phyloP scores from a whole-genome alignment of 1,140 invertebrate species.

The Hylaeus anthracinus region DNA sequence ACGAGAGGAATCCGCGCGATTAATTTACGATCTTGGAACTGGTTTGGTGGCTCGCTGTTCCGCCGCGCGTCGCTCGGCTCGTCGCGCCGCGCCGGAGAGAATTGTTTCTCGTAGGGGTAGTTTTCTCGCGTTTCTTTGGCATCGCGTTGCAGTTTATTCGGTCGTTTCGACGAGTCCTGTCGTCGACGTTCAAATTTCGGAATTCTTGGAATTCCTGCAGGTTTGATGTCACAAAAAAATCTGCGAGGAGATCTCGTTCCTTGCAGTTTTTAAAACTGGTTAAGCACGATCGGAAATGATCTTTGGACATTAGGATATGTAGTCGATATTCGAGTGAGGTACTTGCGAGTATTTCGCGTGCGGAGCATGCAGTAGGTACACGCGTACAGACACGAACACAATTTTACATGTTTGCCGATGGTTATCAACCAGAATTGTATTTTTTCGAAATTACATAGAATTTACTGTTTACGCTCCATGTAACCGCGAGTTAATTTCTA shows the following conservation, averaged over 20 bases:
- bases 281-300: no score
- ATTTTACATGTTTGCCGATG: neutral
- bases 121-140: neutral
- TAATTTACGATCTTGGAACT: conserved; percentile 32
- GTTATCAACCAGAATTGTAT: neutral
- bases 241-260: no score
- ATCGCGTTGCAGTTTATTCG: no score
- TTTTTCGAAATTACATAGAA: neutral
- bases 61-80: neutral
- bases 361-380: no score
- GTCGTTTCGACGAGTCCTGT: neutral
- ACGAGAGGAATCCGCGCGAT: conserved; percentile 16
- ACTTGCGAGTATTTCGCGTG: no score
- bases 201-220: no score
- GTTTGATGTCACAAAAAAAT: no score
- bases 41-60: neutral
- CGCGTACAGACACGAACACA: no score
- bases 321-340: no score
- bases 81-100: neutral
- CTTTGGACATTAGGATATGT: no score
- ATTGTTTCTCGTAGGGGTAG: conserved; percentile 1
- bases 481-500: neutral
- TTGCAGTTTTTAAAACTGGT: no score
- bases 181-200: neutral
- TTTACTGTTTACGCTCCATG: neutral